Evolutionary conservation across 2,888 invertebrate genomes (phyloP).

Genomic region (Orchestes rusci): DNA sequence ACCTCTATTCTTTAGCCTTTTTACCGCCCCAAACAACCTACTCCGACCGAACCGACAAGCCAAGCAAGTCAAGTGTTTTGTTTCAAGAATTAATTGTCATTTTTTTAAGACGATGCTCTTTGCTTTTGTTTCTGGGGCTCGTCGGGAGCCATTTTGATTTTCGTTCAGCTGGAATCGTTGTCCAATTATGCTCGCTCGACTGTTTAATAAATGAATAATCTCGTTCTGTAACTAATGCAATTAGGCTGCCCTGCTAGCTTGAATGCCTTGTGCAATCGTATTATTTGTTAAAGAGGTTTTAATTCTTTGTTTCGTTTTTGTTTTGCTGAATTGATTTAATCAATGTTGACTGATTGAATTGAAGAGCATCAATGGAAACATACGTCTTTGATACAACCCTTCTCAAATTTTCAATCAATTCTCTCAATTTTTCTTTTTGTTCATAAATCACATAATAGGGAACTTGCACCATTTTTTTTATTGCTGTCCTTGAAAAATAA

Average conservation of each 20-base stretch:
- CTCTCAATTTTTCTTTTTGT: no score
- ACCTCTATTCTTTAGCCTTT: no score
- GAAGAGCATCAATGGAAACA: no score
- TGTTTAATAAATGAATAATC: conserved; percentile 38
- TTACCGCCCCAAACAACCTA: conserved; percentile 30
- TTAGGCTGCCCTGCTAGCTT: conserved; percentile 14
- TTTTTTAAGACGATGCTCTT: conserved; percentile 37
- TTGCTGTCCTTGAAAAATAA: no score
- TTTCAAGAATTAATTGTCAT: conserved; percentile 43
- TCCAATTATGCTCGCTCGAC: conserved; percentile 40
- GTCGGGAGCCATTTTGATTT: conserved; percentile 43
- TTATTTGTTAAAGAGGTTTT: conserved; percentile 12
- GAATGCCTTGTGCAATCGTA: conserved; percentile 10
- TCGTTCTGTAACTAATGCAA: conserved; percentile 15
- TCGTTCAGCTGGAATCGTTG: conserved; percentile 40
- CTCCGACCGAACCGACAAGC: conserved; percentile 27
- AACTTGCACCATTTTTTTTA: no score
- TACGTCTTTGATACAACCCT: no score
- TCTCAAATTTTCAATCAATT: no score
- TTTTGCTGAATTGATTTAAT: no score
- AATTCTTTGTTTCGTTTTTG: conserved; percentile 9
- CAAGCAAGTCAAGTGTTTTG: conserved; percentile 39
- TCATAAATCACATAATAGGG: no score
- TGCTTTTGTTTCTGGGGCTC: conserved; percentile 33
- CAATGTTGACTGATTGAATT: no score